Conservation (phyloP, 2,113 vertebrate genomes). For the Oncorhynchus masou region DNA sequence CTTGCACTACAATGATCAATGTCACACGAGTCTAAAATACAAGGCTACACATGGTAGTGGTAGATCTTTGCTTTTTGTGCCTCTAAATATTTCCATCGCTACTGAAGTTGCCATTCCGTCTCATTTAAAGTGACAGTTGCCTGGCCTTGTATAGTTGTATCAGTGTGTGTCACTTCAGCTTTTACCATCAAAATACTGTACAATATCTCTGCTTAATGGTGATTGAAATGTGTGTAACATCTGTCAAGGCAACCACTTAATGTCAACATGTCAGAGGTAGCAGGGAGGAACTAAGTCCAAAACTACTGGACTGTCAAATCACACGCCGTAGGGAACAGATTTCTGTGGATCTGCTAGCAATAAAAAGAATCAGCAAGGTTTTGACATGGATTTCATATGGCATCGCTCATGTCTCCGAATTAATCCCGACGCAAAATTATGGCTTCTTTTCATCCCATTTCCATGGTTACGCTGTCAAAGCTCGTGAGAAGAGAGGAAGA, state of each 20-base stretch:
- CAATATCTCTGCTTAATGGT: conserved; percentile 72
- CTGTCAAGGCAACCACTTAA: conserved; percentile 76
- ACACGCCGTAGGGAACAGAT: conserved; percentile 66
- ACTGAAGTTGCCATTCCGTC: conserved; percentile 50
- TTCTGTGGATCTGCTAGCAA: conserved; percentile 66
- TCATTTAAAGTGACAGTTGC: conserved; percentile 72
- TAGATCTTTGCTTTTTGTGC: neutral
- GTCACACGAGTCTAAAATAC: no score
- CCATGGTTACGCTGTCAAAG: conserved; percentile 69
- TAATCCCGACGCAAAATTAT: conserved; percentile 75
- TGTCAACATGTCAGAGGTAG: conserved; percentile 76
- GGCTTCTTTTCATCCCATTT: conserved; percentile 77
- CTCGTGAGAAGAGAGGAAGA: conserved; percentile 38
- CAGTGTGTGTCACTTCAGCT: conserved; percentile 54
- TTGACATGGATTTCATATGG: conserved; percentile 76
- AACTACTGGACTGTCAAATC: conserved; percentile 78
- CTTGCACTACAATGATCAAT: no score
- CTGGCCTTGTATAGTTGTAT: conserved; percentile 49
- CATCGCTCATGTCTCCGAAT: conserved; percentile 77
- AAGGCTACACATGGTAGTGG: neutral
- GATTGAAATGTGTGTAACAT: conserved; percentile 76
- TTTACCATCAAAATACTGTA: conserved; percentile 57
- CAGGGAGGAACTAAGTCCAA: conserved; percentile 75
- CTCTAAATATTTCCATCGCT: neutral
- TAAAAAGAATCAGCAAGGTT: conserved; percentile 71